Percentiles rank a stretch among this genome's conserved stretches.
These are phyloP conservation scores for Meles meles DNA, from an alignment of 2,113 vertebrate genomes.

Conservation along the genomic window DNA sequence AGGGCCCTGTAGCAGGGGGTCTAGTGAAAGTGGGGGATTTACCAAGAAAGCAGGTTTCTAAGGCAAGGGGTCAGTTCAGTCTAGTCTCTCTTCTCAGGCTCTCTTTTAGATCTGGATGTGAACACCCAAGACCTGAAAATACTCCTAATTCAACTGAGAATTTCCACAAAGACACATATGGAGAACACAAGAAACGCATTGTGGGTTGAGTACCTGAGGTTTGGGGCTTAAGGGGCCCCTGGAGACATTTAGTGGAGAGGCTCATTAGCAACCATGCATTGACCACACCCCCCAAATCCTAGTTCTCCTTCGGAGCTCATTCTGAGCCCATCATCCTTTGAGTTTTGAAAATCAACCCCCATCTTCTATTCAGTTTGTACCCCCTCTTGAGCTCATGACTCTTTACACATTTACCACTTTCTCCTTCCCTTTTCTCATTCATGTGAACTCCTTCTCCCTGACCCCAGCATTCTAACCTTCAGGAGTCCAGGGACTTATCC, in stretches of 20 bases:
- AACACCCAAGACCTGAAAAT: constrained; percentile 29
- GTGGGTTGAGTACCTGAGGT: background rate
- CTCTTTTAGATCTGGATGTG: constrained; percentile 3
- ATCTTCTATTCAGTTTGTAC: background rate
- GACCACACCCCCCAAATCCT: background rate
- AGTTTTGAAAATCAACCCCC: constrained; percentile 11
- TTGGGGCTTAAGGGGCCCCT: background rate
- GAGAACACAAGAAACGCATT: constrained; percentile 7
- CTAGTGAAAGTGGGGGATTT: background rate
- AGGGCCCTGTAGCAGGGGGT: background rate
- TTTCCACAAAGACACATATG: background rate
- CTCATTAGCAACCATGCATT: background rate
- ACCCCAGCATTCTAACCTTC: background rate
- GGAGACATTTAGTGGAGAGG: background rate
- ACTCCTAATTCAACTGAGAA: background rate
- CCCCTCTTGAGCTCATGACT: background rate
- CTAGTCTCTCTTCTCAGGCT: background rate
- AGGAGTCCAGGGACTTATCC: background rate
- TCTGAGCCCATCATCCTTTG: background rate
- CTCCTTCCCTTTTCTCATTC: background rate
- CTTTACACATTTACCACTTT: background rate
- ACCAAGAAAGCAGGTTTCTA: constrained; percentile 21
- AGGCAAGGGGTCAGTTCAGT: background rate
- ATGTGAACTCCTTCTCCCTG: background rate
- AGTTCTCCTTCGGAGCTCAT: background rate